Percentiles rank a stretch among this genome's conserved stretches.
Evolutionary conservation across 2,113 vertebrate species (phyloP).

Genomic region (Tachycineta bicolor): DNA sequence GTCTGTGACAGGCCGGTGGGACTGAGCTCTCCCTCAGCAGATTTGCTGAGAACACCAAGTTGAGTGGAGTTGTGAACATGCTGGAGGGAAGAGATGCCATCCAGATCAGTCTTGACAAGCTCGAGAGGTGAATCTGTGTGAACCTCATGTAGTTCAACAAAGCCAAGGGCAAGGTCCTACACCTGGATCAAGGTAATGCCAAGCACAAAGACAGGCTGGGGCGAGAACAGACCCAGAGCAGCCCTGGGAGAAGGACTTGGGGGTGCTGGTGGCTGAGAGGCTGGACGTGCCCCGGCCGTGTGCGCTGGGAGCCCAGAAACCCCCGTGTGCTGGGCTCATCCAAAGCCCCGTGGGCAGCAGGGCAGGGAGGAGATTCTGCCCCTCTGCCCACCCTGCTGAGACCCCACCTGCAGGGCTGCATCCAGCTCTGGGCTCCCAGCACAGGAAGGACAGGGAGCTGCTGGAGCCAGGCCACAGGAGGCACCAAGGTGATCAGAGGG

Average conservation of each 20-base stretch:
- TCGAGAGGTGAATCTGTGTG: fast-evolving
- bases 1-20: neutral
- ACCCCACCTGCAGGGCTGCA: neutral
- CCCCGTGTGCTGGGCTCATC: neutral
- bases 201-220: neutral
- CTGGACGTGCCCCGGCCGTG: fast-evolving
- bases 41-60: neutral
- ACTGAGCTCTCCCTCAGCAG: neutral
- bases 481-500: neutral
- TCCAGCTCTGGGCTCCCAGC: neutral
- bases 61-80: neutral
- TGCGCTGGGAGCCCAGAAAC: neutral
- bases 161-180: neutral
- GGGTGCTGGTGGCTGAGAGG: neutral
- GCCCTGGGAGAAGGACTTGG: neutral
- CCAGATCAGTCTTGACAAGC: neutral
- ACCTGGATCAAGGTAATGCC: neutral
- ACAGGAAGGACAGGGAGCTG: neutral
- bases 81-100: neutral
- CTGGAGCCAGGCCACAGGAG: neutral
- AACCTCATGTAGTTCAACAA: neutral
- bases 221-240: neutral
- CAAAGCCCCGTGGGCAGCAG: neutral
- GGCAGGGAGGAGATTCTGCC: neutral
- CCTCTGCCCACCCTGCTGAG: neutral